Base-by-base conservation (phyloP, 2,113 vertebrate species). In the Bagarius yarrelli region DNA sequence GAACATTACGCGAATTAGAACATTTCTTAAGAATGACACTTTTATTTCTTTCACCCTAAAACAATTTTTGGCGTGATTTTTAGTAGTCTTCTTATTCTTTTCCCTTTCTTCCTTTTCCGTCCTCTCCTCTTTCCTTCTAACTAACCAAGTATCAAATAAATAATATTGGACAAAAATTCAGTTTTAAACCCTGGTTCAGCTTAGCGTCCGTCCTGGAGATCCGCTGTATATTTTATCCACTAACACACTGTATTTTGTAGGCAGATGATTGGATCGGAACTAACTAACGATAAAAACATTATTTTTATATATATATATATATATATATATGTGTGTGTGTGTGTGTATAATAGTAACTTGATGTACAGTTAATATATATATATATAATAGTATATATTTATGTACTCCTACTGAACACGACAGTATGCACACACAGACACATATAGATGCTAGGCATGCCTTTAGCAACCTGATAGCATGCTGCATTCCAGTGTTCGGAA, bases 391-490 rank as follows among this genome's bases (percentile, higher is more conserved):
- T n/a, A n/a, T n/a, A n/a, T n/a, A n/a, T 50, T 13, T 50, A 50
- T n/a, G 64, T n/a, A 40, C 36, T 40, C 36, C 36, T 40, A 40
- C 36, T 40, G 3, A 40, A 40, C 36, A 40, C 8, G 36, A 34
- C 19, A 14, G 23, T 47, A 50, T 32, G 19, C n/a, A 25, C 77
- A 73, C 47, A 64, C 67, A 57, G 72, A 77, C n/a, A 44, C 79
- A 79, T 76, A 57, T 32, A 66, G n/a, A 64, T 44, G 67, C 56
- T 36, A 14, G 59, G 81, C 83, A 67, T 72, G 57, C 59, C 18
- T 55, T 40, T 27, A 44, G 85, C 83, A 83, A 84, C 71, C 70
- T 19, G 55, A 83, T 79, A 80, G 5, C 57, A 80, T 60, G 66
- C 52, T 67, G 73, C 40, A 25, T 30, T 56, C 9, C 44, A 25